Conservation (phyloP, 2,113 vertebrate species). For the Gadus macrocephalus region DNA sequence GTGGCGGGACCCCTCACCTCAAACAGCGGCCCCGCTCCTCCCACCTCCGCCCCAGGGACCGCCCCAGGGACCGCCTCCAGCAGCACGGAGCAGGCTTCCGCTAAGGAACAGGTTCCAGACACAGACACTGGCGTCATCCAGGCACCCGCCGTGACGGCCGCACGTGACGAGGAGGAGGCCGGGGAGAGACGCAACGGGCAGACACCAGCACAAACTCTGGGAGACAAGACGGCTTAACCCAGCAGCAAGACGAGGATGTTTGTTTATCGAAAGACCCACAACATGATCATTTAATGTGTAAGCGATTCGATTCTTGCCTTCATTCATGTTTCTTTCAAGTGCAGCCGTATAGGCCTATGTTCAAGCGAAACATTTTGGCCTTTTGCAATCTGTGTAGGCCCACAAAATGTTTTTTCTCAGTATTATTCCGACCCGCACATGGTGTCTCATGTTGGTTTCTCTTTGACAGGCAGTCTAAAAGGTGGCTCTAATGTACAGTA, state of each 20-base stretch:
- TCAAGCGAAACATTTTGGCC: slow-evolving; percentile 2
- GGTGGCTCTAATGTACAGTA: slow-evolving; percentile 35
- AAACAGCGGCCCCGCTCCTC: slow-evolving; percentile 50
- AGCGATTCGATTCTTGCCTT: slow-evolving; percentile 34
- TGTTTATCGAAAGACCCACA: slow-evolving; percentile 29
- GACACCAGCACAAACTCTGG: slow-evolving; percentile 62
- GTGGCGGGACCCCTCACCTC: slow-evolving; percentile 42
- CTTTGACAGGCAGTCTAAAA: slow-evolving; percentile 52
- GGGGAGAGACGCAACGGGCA: slow-evolving; percentile 75
- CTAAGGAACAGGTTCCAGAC: slow-evolving; percentile 56
- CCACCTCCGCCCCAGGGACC: slow-evolving; percentile 24
- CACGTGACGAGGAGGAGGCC: slow-evolving; percentile 61
- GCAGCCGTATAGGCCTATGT: not conserved
- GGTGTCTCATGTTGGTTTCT: slow-evolving; percentile 50
- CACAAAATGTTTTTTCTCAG: slow-evolving; percentile 6
- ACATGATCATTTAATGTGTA: slow-evolving; percentile 64
- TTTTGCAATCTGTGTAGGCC: not conserved
- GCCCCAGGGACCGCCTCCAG: slow-evolving; percentile 29
- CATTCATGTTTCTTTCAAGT: slow-evolving; percentile 45
- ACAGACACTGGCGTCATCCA: slow-evolving; percentile 47
- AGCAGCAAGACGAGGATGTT: slow-evolving; percentile 26
- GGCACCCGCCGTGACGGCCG: slow-evolving; percentile 48
- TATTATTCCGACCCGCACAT: slow-evolving; percentile 33
- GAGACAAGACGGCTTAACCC: slow-evolving; percentile 62
- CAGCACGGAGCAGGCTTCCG: slow-evolving; percentile 46